phyloP scores from a whole-genome alignment of 2,888 invertebrate species.

The Yponomeuta malinellus region DNA sequence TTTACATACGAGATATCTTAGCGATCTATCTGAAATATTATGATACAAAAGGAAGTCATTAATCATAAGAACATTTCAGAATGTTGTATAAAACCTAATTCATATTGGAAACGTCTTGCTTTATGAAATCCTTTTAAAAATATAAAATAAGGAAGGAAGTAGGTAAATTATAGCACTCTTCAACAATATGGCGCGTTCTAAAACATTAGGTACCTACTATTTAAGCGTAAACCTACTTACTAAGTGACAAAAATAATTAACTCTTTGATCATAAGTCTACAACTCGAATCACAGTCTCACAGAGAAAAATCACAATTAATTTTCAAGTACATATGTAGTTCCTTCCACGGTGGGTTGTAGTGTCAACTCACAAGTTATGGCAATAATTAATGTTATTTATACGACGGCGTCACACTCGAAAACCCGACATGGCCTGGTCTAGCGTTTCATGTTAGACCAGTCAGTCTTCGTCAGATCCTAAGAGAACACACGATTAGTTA shows the following conservation, averaged over 20 bases:
- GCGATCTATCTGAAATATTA: background rate
- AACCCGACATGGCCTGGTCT: background rate
- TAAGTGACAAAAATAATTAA: constrained; percentile 6
- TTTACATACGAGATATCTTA: background rate
- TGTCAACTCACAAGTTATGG: constrained; percentile 8
- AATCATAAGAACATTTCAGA: background rate
- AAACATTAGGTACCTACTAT: background rate
- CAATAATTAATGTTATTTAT: background rate
- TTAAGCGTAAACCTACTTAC: background rate
- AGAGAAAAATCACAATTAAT: background rate
- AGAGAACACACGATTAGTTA: constrained; percentile 24
- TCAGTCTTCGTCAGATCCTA: constrained; percentile 23
- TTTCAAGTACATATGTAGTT: background rate
- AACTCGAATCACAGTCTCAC: constrained; percentile 11
- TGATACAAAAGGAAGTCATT: background rate
- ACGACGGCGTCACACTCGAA: background rate
- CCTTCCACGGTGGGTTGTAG: background rate
- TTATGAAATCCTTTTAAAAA: background rate
- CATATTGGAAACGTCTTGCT: background rate
- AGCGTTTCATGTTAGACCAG: constrained; percentile 30
- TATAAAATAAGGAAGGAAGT: background rate
- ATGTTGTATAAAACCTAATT: background rate
- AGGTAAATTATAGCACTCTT: background rate
- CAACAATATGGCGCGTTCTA: background rate
- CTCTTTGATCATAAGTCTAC: constrained; percentile 11